phyloP scores from a whole-genome alignment of 2,797 vertebrate species.

The Silurus aristotelis region DNA sequence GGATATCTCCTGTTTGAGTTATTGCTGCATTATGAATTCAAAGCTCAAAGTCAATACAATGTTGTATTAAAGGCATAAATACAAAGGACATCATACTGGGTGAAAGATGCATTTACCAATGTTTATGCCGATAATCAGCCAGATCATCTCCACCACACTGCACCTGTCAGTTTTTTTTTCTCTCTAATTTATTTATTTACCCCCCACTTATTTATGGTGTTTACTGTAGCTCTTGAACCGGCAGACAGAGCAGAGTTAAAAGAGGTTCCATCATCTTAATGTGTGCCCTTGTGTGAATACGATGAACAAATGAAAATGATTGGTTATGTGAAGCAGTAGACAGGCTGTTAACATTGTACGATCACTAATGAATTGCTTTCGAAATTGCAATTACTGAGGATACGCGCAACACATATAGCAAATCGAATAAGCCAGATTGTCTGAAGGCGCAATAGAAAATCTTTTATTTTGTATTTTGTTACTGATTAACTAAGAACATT shows the following conservation, averaged over 20 bases:
- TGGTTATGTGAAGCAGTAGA: conserved; percentile 24
- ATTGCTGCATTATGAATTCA: conserved; percentile 68
- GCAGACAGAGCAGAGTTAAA: conserved; percentile 26
- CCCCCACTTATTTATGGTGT: conserved; percentile 54
- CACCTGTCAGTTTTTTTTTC: conserved; percentile 40
- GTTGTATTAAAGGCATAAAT: conserved; percentile 80
- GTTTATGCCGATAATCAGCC: conserved; percentile 63
- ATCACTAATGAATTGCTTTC: conserved; percentile 23
- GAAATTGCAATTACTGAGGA: conserved; percentile 4
- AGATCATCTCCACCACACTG: conserved; percentile 51
- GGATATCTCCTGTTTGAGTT: conserved; percentile 71
- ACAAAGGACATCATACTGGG: conserved; percentile 57
- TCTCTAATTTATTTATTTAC: conserved; percentile 35
- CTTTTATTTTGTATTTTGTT: background rate
- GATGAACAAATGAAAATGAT: conserved; percentile 25
- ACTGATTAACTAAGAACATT: background rate
- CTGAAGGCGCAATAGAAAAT: background rate
- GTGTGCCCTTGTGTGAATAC: conserved; percentile 33
- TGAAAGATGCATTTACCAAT: conserved; percentile 65
- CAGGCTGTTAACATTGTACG: conserved; percentile 20
- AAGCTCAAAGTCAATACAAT: conserved; percentile 70
- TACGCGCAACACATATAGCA: background rate
- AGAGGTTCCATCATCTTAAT: conserved; percentile 36
- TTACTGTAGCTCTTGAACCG: conserved; percentile 39
- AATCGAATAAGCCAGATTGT: background rate